These are phyloP conservation scores for Psittacula derbiana DNA, from an alignment of 2,797 vertebrate genomes.

Conservation along the genomic window DNA sequence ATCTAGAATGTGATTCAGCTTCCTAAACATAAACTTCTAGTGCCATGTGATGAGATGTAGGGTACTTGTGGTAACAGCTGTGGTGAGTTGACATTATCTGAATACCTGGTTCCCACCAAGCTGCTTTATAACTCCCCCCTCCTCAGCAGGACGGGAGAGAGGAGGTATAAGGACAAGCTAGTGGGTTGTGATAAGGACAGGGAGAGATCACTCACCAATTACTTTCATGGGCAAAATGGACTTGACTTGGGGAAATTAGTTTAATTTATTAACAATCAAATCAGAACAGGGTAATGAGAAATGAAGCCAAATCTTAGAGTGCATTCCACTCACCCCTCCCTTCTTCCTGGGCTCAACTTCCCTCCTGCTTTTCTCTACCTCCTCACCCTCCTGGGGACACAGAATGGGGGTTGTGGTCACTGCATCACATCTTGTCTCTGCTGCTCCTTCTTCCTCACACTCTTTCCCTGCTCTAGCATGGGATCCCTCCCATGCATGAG, in stretches of 20 bases:
- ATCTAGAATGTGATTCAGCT: background rate
- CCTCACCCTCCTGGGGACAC: accelerated
- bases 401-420: accelerated
- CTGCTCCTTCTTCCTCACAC: background rate
- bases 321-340: background rate
- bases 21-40: background rate
- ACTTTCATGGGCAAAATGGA: accelerated
- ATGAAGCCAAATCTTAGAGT: background rate
- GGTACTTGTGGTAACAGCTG: background rate
- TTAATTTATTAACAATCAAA: background rate
- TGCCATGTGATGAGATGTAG: background rate
- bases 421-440: accelerated
- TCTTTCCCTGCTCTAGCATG: accelerated
- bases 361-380: accelerated
- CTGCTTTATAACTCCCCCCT: accelerated
- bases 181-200: accelerated
- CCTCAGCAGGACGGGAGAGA: background rate
- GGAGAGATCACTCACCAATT: background rate
- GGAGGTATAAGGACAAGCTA: accelerated
- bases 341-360: background rate
- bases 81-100: background rate
- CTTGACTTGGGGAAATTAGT: accelerated
- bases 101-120: background rate
- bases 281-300: background rate
- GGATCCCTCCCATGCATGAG: background rate